phyloP scores from a whole-genome alignment of 2,113 vertebrate species.

The Psilopogon haemacephalus region DNA sequence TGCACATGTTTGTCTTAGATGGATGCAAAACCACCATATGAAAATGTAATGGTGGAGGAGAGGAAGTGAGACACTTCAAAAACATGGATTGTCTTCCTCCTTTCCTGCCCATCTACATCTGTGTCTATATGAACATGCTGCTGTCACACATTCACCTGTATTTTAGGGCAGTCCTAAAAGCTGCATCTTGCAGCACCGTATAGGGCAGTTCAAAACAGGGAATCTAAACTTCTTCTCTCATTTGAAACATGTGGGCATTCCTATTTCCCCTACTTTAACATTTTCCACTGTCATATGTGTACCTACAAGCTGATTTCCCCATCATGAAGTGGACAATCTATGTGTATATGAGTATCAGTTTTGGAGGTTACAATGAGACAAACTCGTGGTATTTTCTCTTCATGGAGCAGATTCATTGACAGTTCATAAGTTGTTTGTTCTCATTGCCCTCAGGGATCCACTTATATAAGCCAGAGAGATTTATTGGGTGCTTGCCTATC shows the following conservation, averaged over 20 bases:
- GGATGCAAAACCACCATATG: not conserved
- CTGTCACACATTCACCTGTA: not conserved
- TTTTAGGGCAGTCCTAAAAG: not conserved
- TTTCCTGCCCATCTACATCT: not conserved
- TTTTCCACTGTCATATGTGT: not conserved
- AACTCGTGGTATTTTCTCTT: constrained; percentile 1
- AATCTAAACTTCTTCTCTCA: not conserved
- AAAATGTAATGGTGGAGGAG: not conserved
- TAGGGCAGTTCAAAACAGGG: not conserved
- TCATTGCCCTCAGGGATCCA: constrained; percentile 25
- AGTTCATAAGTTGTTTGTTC: constrained; percentile 46
- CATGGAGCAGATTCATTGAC: not conserved
- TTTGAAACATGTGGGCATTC: not conserved
- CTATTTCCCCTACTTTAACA: not conserved
- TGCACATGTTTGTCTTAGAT: constrained; percentile 52
- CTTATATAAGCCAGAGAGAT: constrained; percentile 24
- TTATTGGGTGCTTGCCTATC: constrained; percentile 13
- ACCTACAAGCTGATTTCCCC: not conserved
- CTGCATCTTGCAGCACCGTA: not conserved
- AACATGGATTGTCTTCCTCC: not conserved
- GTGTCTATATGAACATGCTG: not conserved
- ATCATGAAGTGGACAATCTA: not conserved
- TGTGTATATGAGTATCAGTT: not conserved
- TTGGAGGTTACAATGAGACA: not conserved
- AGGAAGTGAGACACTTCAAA: not conserved